Conservation (phyloP, 2,113 vertebrate genomes). For the Misgurnus anguillicaudatus region DNA sequence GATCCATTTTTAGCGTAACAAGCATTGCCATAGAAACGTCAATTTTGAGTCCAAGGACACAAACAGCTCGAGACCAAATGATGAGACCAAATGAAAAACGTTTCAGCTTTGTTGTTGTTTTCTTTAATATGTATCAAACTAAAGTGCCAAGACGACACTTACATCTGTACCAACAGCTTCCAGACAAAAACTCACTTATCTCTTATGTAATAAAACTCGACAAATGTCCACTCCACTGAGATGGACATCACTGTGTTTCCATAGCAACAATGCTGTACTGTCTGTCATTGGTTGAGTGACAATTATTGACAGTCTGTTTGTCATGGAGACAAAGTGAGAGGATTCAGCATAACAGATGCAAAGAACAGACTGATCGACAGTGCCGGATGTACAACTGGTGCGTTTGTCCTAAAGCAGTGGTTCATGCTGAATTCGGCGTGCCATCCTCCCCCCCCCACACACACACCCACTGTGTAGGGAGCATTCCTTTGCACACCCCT, state of each 20-base stretch:
- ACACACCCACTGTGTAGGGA: too few relatives aligned
- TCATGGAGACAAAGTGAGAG: slow-evolving; percentile 63
- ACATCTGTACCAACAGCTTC: neutral
- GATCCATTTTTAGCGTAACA: too few relatives aligned
- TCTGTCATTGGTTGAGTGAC: slow-evolving; percentile 8
- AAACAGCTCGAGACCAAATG: too few relatives aligned
- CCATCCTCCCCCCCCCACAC: too few relatives aligned
- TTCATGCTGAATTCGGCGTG: too few relatives aligned
- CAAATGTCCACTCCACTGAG: neutral
- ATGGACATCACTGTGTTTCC: neutral
- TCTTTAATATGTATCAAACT: too few relatives aligned
- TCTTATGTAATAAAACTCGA: neutral
- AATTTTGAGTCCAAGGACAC: too few relatives aligned
- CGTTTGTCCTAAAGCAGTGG: neutral
- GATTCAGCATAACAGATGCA: neutral
- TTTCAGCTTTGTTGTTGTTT: too few relatives aligned
- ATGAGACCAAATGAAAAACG: too few relatives aligned
- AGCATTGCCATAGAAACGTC: too few relatives aligned
- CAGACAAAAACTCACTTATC: neutral
- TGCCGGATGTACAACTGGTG: neutral
- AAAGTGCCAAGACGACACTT: too few relatives aligned
- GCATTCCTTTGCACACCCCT: too few relatives aligned
- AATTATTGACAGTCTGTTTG: slow-evolving; percentile 57
- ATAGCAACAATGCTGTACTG: neutral
- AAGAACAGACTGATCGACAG: neutral